Base-by-base conservation (phyloP, 2,888 invertebrate genomes). In the Ormyrus pomaceus region DNA sequence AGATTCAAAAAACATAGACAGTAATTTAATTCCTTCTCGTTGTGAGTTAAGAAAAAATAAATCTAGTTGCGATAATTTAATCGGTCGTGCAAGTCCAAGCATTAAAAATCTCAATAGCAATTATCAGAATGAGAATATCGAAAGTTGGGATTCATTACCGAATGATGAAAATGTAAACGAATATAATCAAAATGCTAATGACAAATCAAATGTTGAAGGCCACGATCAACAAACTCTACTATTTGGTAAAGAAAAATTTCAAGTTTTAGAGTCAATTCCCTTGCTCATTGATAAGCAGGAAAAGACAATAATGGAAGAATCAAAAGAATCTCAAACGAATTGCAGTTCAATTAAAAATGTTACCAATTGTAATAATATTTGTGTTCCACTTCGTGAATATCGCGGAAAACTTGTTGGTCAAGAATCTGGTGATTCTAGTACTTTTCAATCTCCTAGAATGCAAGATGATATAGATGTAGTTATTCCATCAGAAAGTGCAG, bases 401-500 rank as follows among this genome's bases (percentile, higher is more conserved):
- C n/a, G 50, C 46, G 53, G 11, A 9, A 59, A 71, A 11, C 6
- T 10, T 55, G 7, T 58, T 56, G 50, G n/a, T 7, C 76, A 75
- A n/a, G 72, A 77, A 65, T 69, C 73, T 34, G 62, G 45, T 56
- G 62, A 58, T 55, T 46, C 82, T 51, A 85, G 85, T 64, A 84
- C 83, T 50, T 73, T 84, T 55, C 85, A 86, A 64, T 82, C 78
- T 80, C 79, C 75, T 10, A 84, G 83, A 19, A 83, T 84, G 10
- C 85, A 83, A 8, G 86, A 87, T 34, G 84, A 87, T 53, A 77
- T 85, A 5, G 88, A 88, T 5, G 84, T 87, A 6, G 86, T 87
- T 1, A 87, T 91, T 10, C 88, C 88, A 0, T 90, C 90, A 0
- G 90, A 90, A 64, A 88, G 86, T 73, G 90, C 90, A 0, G 88